phyloP scores from a whole-genome alignment of 2,888 invertebrate species.

The Amiota communis region DNA sequence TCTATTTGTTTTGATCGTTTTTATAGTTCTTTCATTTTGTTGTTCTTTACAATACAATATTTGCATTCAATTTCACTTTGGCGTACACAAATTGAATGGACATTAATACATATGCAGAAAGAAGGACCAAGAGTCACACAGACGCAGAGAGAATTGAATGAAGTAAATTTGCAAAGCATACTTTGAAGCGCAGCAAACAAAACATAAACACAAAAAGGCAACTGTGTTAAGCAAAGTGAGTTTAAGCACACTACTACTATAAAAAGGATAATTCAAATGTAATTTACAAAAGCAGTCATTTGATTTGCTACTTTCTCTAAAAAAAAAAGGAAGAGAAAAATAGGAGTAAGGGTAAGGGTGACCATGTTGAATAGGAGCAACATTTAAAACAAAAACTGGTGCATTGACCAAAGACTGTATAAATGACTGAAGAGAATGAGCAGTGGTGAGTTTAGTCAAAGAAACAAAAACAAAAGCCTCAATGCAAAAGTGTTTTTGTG shows the following conservation, averaged over 20 bases:
- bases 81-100: conserved; percentile 21
- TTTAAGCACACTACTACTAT: background rate
- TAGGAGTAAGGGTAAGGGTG: too few relatives aligned
- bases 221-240: background rate
- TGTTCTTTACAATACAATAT: conserved; percentile 15
- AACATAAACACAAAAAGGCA: background rate
- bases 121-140: background rate
- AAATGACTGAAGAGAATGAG: too few relatives aligned
- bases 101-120: background rate
- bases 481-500: too few relatives aligned
- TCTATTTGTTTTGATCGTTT: background rate
- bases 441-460: too few relatives aligned
- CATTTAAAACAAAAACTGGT: too few relatives aligned
- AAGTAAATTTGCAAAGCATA: background rate
- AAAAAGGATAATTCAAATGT: conserved; percentile 62
- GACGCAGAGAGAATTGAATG: background rate
- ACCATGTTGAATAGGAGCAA: too few relatives aligned
- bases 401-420: too few relatives aligned
- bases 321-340: background rate
- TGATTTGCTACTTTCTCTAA: conserved; percentile 59
- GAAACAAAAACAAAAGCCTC: too few relatives aligned
- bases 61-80: conserved; percentile 28
- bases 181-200: conserved; percentile 6
- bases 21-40: background rate
- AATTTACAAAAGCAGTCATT: conserved; percentile 66